Conservation (phyloP, 2,888 invertebrate genomes). For the Mimachlamys varia region DNA sequence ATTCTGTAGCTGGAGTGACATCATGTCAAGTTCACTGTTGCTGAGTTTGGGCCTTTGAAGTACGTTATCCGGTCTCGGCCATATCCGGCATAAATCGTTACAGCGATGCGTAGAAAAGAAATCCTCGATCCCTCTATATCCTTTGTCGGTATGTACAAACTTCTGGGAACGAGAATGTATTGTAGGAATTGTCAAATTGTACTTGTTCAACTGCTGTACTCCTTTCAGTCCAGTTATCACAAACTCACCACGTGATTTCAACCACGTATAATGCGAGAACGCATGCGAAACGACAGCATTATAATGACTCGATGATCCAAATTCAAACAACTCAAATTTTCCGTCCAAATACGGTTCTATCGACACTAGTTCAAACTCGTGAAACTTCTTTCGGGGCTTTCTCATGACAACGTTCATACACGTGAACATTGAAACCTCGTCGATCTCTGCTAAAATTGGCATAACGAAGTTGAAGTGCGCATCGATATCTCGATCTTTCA, state of each 20-base stretch:
- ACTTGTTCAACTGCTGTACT: conserved; percentile 55
- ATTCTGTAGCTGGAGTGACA: conserved; percentile 40
- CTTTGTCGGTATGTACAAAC: conserved; percentile 63
- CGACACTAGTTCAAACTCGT: conserved; percentile 64
- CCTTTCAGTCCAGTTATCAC: conserved; percentile 69
- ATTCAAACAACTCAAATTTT: conserved; percentile 62
- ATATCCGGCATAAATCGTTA: conserved; percentile 62
- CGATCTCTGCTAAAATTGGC: conserved; percentile 68
- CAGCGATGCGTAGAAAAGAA: conserved; percentile 70
- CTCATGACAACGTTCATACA: conserved; percentile 65
- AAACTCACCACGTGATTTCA: conserved; percentile 61
- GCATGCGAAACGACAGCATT: conserved; percentile 61
- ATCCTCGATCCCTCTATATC: conserved; percentile 65
- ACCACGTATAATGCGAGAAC: conserved; percentile 71
- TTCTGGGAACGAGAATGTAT: conserved; percentile 63
- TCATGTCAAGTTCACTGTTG: conserved; percentile 41
- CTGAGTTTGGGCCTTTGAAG: conserved; percentile 13
- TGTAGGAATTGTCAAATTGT: conserved; percentile 65
- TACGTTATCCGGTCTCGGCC: conserved; percentile 56
- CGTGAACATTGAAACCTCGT: conserved; percentile 67
- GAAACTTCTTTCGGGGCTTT: conserved; percentile 61
- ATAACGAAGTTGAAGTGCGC: conserved; percentile 57
- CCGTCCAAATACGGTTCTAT: conserved; percentile 66
- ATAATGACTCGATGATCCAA: conserved; percentile 52
- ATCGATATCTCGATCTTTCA: conserved; percentile 45